These are phyloP conservation scores for Cuniculus paca DNA, from an alignment of 2,797 vertebrate species.

Conservation along the genomic window DNA sequence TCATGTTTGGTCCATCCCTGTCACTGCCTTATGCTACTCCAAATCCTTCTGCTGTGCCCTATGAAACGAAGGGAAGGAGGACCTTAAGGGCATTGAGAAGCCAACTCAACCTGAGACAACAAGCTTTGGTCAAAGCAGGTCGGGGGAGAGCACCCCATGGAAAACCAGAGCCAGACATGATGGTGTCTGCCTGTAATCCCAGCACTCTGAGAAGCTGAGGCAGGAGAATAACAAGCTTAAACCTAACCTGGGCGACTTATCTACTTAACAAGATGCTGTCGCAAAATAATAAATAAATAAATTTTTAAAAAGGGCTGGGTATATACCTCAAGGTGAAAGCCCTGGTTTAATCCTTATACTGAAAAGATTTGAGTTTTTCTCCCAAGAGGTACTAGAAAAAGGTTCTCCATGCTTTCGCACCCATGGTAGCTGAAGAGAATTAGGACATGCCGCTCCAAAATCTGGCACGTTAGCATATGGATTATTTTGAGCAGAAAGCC, in stretches of 20 bases:
- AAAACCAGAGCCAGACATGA: neutral
- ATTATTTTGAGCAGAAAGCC: conserved; percentile 31
- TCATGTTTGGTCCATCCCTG: neutral
- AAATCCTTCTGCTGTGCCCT: neutral
- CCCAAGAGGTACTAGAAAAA: neutral
- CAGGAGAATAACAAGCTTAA: neutral
- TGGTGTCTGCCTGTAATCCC: neutral
- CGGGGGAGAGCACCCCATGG: neutral
- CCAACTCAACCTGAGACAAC: neutral
- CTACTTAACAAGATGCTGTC: neutral
- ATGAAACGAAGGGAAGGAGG: neutral
- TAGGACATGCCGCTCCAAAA: neutral
- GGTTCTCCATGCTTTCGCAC: neutral
- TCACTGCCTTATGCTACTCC: neutral
- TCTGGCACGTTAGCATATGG: neutral
- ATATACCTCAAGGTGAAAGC: neutral
- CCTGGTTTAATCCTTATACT: neutral
- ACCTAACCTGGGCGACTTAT: neutral
- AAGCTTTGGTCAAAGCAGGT: neutral
- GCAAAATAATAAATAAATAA: neutral
- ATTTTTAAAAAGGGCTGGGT: neutral
- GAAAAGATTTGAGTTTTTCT: neutral
- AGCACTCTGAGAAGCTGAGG: neutral
- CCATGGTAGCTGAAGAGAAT: neutral
- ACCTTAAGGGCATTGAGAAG: neutral